These are phyloP conservation scores for Mesoligia furuncula DNA, from an alignment of 2,888 invertebrate species.

Conservation along the genomic window DNA sequence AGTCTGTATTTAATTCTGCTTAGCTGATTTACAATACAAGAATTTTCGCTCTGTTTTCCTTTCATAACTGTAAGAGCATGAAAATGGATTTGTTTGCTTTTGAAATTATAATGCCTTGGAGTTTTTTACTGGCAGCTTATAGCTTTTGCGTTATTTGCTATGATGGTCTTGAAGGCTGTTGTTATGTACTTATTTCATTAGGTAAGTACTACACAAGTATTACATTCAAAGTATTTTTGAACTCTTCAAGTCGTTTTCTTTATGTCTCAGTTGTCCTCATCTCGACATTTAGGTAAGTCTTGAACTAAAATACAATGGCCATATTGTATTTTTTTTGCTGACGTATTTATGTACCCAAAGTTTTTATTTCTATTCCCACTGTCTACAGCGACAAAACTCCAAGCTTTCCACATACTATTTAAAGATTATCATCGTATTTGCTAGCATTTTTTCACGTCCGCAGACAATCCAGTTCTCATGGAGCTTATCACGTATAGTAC, in stretches of 20 bases:
- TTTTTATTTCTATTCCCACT: neutral
- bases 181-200: slow-evolving; percentile 1
- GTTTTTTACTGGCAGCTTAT: slow-evolving; percentile 14
- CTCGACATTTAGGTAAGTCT: neutral
- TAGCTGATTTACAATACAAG: slow-evolving; percentile 17
- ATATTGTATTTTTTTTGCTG: neutral
- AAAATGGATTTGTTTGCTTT: slow-evolving; percentile 50
- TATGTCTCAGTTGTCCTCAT: no score
- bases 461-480: slow-evolving; percentile 83
- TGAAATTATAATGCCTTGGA: slow-evolving; percentile 41
- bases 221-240: neutral
- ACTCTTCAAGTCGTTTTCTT: neutral
- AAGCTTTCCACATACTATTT: slow-evolving; percentile 12
- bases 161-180: slow-evolving; percentile 15
- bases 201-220: neutral
- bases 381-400: neutral
- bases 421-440: slow-evolving; percentile 39
- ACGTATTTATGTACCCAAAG: no score
- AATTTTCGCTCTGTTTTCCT: slow-evolving; percentile 16
- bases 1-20: slow-evolving; percentile 6
- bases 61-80: slow-evolving; percentile 27
- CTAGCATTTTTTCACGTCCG: slow-evolving; percentile 78
- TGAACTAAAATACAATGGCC: neutral
- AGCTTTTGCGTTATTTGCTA: slow-evolving; percentile 16
- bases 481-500: slow-evolving; percentile 85